Conservation (phyloP, 2,797 vertebrate species). For the Rhabdomys pumilio region DNA sequence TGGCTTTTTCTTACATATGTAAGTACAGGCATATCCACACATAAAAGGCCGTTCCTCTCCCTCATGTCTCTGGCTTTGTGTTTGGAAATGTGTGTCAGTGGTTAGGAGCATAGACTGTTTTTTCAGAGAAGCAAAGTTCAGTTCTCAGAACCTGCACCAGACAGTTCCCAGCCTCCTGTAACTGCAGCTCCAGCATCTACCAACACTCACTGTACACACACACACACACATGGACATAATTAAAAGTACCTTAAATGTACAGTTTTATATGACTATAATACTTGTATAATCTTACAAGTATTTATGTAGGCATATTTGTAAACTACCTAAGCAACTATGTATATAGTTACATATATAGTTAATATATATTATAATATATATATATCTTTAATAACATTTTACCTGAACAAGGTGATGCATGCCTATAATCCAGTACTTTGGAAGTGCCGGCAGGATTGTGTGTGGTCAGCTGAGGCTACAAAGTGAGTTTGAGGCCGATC, state of each 20-base stretch:
- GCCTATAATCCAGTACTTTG: background rate
- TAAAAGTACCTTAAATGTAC: too few relatives aligned
- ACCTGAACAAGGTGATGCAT: background rate
- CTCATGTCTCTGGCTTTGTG: background rate
- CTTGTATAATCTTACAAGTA: background rate
- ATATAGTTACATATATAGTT: background rate
- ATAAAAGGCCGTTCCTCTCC: background rate
- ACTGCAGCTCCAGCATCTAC: background rate
- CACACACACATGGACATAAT: background rate
- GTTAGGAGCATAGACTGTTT: background rate
- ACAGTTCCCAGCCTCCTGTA: background rate
- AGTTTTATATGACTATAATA: background rate
- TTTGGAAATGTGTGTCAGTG: background rate
- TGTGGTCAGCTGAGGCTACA: background rate
- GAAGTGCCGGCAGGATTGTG: background rate
- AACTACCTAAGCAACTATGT: background rate
- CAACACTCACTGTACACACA: background rate
- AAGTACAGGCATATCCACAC: background rate
- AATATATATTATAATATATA: background rate
- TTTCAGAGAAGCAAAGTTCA: background rate
- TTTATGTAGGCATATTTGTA: background rate
- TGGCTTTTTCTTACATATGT: background rate
- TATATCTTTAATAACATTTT: background rate
- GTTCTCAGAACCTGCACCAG: background rate
- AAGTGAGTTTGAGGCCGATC: background rate